Evolutionary conservation across 2,888 invertebrate genomes (phyloP).

Genomic region (Phengaris arion): DNA sequence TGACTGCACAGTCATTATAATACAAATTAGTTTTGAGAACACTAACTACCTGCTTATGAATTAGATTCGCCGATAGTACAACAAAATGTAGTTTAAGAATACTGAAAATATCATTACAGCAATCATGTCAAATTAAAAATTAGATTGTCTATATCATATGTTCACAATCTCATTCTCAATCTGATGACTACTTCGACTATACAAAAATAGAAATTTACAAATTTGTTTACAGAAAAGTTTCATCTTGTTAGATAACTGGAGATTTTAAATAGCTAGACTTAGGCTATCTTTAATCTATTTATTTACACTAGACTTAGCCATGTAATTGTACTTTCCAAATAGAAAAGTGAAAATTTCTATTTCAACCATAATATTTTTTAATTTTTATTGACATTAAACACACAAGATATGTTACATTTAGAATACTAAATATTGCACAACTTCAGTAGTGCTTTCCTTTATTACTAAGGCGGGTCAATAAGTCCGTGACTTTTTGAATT

Average conservation of each 20-base stretch:
- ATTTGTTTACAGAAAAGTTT: not conserved
- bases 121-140: too few relatives aligned
- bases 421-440: conserved; percentile 5
- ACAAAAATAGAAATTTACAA: conserved; percentile 4
- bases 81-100: not conserved
- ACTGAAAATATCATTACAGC: not conserved
- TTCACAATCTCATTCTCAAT: not conserved
- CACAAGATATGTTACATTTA: conserved; percentile 33
- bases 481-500: too few relatives aligned
- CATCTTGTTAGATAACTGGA: not conserved
- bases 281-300: not conserved
- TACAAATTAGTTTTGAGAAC: too few relatives aligned
- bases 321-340: conserved; percentile 45
- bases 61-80: too few relatives aligned
- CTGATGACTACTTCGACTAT: not conserved
- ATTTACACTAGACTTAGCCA: conserved; percentile 30
- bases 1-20: too few relatives aligned
- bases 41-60: too few relatives aligned
- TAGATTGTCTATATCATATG: too few relatives aligned
- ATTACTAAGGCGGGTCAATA: too few relatives aligned
- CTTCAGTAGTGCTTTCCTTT: not conserved
- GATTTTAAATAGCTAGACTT: not conserved
- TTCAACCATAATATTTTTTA: conserved; percentile 28
- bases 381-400: conserved; percentile 36
- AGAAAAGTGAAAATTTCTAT: conserved; percentile 36